Percentiles rank a stretch among this genome's conserved stretches.
These are phyloP conservation scores for Subacronicta megacephala DNA, from an alignment of 2,888 invertebrate species.

Conservation along the genomic window DNA sequence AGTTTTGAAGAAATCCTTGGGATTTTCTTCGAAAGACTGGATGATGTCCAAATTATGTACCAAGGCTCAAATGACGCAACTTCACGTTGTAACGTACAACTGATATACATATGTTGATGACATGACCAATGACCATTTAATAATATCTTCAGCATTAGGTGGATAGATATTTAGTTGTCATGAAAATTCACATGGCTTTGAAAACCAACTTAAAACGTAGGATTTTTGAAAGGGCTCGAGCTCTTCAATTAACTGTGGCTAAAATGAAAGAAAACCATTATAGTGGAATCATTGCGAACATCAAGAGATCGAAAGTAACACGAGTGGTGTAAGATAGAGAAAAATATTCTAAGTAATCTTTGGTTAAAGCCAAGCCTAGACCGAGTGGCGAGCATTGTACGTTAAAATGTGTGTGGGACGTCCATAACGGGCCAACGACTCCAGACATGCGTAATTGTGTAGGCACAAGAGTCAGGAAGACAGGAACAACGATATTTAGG, in stretches of 20 bases:
- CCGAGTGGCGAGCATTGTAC: constrained; percentile 37
- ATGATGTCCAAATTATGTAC: constrained; percentile 33
- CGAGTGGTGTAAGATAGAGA: background rate
- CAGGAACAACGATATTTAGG: background rate
- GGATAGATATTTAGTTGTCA: too few relatives aligned
- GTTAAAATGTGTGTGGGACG: constrained; percentile 35
- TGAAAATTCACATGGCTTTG: too few relatives aligned
- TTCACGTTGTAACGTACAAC: too few relatives aligned
- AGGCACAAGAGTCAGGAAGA: constrained; percentile 10
- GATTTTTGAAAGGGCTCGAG: too few relatives aligned
- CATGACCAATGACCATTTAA: background rate
- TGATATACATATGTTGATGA: too few relatives aligned
- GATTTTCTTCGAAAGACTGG: constrained; percentile 37
- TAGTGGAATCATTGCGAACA: too few relatives aligned
- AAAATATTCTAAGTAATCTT: constrained; percentile 5
- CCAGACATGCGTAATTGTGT: constrained; percentile 18
- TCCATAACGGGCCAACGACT: constrained; percentile 26
- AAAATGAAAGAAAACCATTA: too few relatives aligned
- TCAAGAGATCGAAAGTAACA: background rate
- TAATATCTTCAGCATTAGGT: too few relatives aligned
- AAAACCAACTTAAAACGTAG: too few relatives aligned
- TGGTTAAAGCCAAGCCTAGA: constrained; percentile 19
- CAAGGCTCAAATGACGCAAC: constrained; percentile 28
- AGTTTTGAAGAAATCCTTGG: constrained; percentile 20
- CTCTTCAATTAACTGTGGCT: too few relatives aligned